Evolutionary conservation across 2,888 invertebrate genomes (phyloP), one percentile per base, ranked within the genome.

Genomic region (Athetis lepigone): DNA sequence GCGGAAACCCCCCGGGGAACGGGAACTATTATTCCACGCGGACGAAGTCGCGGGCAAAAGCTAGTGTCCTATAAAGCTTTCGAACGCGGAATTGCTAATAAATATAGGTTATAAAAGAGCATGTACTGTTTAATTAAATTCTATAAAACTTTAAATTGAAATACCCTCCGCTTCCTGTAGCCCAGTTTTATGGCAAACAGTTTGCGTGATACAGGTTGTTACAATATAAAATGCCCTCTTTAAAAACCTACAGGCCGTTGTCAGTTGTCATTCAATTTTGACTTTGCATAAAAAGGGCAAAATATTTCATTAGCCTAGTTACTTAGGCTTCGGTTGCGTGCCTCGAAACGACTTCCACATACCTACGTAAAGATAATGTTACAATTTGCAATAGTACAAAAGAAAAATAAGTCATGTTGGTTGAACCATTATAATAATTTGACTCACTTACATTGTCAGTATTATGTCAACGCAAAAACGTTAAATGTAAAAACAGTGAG

Each of bases 161-260:
- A 70, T 76, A 67, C 70, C 71, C 71, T 65, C 70, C 67, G 70
- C 68, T 77, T 82, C 75, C 78, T 67, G 70, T 79, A 82, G 78
- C 81, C 80, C 64, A 81, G 78, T 80, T 83, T 69, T 25, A 50
- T 50, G 25, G 45, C 40, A 51, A 66, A 60, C 60, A 52, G 59
- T 45, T 86, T 77, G 87, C 88, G 87, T 87, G 87, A 73, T 64
- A 75, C 59, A 73, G 77, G 71, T 81, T 77, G 62, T 77, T 58
- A 60, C 60, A 63, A 61, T 68, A 73, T 77, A 79, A 80, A 77
- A 78, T 70, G 39, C 62, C 60, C 64, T 60, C 69, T 65, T 71
- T 75, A 60, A 78, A 73, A 68, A 80, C 55, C 60, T 66, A 80
- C 76, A 75, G 74, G 71, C 79, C 72, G 61, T 56, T 60, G 75